Evolutionary conservation across 2,888 invertebrate species (phyloP), one percentile per base, ranked within the genome.

Genomic region (Girardia tigrina): DNA sequence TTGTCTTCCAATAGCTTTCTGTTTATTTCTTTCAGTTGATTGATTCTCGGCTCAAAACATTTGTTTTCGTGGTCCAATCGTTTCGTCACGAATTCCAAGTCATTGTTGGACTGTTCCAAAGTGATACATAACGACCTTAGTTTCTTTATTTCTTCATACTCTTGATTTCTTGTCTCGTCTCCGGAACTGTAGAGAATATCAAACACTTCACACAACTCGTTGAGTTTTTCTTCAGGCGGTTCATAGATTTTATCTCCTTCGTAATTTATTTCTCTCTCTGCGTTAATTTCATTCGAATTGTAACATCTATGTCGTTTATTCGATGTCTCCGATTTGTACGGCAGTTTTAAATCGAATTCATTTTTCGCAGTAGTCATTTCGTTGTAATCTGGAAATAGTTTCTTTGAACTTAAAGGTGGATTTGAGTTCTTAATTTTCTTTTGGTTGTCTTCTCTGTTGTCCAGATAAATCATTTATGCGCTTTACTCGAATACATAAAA

Each of bases 1-100:
- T 56, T 56, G 23, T 56, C 56, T 56, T 56, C 56, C n/a, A 12
- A 20, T 56, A 56, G 23, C n/a, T n/a, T 56, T 56, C 23, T 56
- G n/a, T 56, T 56, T 56, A 56, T 56, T 6, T 4, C 4, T 56
- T 56, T 56, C 23, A 56, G 23, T 56, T 56, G 56, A 56, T 56
- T 56, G n/a, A 56, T 56, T 56, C 56, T 56, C 23, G 56, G 56
- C 4, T 56, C 56, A n/a, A 56, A 56, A n/a, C 56, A 56, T 56
- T 56, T 56, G n/a, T 56, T 56, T 56, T 56, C 56, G 23, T 56
- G 56, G 23, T 56, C 56, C n/a, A 56, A 56, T 56, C 56, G 4
- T 23, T 56, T 56, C 4, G 56, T 56, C 23, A 56, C 56, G 23
- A 20, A 56, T 16, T 56, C 56, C 23, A 56, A 56, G 23, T 56